Evolutionary conservation across 2,113 vertebrate genomes (phyloP).

Genomic region (Astatotilapia flaviijosephi): DNA sequence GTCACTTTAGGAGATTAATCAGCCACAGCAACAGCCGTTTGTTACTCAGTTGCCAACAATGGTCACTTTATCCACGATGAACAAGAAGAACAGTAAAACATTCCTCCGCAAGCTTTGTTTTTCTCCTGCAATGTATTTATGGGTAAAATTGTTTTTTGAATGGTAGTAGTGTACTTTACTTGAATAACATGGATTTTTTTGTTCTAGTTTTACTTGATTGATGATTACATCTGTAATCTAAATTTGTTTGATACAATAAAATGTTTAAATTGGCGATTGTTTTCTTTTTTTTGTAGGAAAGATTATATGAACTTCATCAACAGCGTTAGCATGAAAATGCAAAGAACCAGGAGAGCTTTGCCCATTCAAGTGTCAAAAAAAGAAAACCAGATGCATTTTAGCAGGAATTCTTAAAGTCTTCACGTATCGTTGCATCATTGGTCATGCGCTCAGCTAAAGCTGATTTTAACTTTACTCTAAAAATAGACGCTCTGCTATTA

Average conservation of each 20-base stretch:
- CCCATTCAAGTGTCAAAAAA: background rate
- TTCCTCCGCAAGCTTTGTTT: conserved; percentile 30
- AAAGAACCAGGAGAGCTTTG: background rate
- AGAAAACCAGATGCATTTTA: background rate
- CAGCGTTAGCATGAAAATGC: background rate
- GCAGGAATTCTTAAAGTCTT: background rate
- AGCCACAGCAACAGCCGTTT: background rate
- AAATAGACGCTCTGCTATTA: conserved; percentile 43
- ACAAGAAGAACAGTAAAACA: conserved; percentile 21
- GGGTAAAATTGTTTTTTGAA: conserved; percentile 37
- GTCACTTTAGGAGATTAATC: background rate
- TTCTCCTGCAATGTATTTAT: conserved; percentile 27
- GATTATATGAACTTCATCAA: background rate
- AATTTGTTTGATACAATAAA: conserved; percentile 70
- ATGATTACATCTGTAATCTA: conserved; percentile 53
- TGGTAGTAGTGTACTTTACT: conserved; percentile 35
- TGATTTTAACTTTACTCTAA: conserved; percentile 27
- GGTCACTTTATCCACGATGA: background rate
- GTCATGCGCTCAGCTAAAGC: background rate
- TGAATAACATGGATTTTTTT: background rate
- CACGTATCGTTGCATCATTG: background rate
- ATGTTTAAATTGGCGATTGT: conserved; percentile 50
- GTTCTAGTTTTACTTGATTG: conserved; percentile 51
- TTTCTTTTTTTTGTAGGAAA: background rate
- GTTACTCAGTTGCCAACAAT: background rate